Percentiles rank a stretch among this genome's conserved stretches.
phyloP scores from a whole-genome alignment of 2,797 vertebrate species.

The Hippopotamyrus pictus region DNA sequence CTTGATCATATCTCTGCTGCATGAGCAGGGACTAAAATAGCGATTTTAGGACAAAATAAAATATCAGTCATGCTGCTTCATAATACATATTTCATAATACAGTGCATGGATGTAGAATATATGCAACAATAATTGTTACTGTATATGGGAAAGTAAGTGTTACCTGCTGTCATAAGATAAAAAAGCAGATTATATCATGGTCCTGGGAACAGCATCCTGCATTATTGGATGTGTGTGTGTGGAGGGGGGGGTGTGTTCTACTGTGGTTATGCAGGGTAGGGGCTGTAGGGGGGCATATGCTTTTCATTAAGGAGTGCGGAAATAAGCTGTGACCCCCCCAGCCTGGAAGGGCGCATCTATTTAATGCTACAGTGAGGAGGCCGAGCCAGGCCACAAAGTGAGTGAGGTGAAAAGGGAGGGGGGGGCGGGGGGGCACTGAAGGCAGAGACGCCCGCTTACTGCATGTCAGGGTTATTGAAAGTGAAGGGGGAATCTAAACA shows the following conservation, averaged over 20 bases:
- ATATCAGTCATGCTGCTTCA: not conserved
- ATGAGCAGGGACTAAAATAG: not conserved
- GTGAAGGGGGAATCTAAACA: constrained; percentile 45
- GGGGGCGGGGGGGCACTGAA: constrained; percentile 31
- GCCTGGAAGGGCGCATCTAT: constrained; percentile 58
- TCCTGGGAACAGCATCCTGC: not conserved
- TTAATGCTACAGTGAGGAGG: constrained; percentile 49
- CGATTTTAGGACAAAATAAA: not conserved
- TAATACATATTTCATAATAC: not conserved
- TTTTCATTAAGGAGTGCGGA: constrained; percentile 76
- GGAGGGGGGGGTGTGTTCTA: not conserved
- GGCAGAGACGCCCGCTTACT: constrained; percentile 15
- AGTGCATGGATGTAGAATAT: not conserved
- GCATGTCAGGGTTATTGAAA: constrained; percentile 50
- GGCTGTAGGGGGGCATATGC: constrained; percentile 60
- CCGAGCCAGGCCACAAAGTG: constrained; percentile 33
- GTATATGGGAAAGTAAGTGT: not conserved
- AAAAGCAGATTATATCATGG: not conserved
- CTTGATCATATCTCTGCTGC: not conserved
- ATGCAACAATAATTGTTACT: not conserved
- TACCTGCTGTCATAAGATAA: not conserved
- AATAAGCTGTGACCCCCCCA: constrained; percentile 71
- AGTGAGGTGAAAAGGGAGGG: constrained; percentile 18
- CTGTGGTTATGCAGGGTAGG: constrained; percentile 34
- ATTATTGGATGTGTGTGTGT: not conserved